Conservation (phyloP, 2,888 invertebrate genomes). For the Pomacea canaliculata region DNA sequence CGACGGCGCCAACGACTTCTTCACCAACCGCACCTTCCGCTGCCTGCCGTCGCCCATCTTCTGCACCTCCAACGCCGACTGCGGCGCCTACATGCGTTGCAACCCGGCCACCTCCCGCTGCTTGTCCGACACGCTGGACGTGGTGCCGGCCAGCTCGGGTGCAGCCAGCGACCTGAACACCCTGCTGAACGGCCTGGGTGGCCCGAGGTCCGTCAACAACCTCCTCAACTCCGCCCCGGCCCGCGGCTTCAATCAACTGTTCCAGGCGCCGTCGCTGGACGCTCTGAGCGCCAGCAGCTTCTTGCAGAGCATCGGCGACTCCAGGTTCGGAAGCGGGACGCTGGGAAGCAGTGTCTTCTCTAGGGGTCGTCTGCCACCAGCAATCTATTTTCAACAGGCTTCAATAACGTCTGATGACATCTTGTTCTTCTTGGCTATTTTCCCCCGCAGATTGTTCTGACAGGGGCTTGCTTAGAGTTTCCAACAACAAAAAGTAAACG, state of each 20-base stretch:
- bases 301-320: not conserved
- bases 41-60: conserved; percentile 38
- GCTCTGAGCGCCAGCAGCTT: conserved; percentile 3
- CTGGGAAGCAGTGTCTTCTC: not conserved
- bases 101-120: conserved; percentile 40
- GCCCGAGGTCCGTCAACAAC: conserved; percentile 10
- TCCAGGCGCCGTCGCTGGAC: conserved; percentile 13
- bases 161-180: conserved; percentile 14
- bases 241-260: conserved; percentile 22
- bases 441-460: too few species aligned
- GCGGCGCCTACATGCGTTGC: conserved; percentile 48
- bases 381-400: too few species aligned
- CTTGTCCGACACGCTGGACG: conserved; percentile 35
- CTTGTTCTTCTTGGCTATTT: too few species aligned
- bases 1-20: conserved; percentile 50
- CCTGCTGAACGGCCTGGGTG: conserved; percentile 1
- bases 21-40: conserved; percentile 30
- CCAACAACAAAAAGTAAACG: too few species aligned
- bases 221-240: conserved; percentile 10
- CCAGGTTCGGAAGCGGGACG: not conserved
- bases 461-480: too few species aligned
- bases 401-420: too few species aligned
- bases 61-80: conserved; percentile 36
- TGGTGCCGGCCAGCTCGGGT: not conserved
- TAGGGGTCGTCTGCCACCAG: not conserved